Percentiles rank a stretch among this genome's conserved stretches.
These are phyloP conservation scores for Eclectus roratus DNA, from an alignment of 2,113 vertebrate genomes.

Conservation along the genomic window DNA sequence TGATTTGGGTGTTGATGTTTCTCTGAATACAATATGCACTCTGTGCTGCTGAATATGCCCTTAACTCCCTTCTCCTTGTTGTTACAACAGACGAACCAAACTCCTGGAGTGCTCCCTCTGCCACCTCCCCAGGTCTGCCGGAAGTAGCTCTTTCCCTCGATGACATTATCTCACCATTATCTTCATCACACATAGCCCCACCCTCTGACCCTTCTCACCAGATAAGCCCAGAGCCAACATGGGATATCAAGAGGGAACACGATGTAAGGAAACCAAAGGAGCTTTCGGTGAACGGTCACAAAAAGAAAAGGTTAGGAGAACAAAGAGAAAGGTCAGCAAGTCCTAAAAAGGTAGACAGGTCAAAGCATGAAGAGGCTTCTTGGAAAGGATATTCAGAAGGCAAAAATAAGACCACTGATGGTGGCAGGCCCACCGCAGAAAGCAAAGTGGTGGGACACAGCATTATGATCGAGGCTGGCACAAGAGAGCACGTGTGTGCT, in stretches of 20 bases:
- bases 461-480: slow-evolving; percentile 65
- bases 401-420: slow-evolving; percentile 78
- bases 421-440: slow-evolving; percentile 84
- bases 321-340: slow-evolving; percentile 84
- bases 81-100: slow-evolving; percentile 86
- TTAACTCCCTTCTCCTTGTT: slow-evolving; percentile 59
- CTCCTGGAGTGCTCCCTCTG: slow-evolving; percentile 91
- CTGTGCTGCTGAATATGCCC: neutral
- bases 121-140: slow-evolving; percentile 95
- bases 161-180: slow-evolving; percentile 86
- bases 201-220: slow-evolving; percentile 88
- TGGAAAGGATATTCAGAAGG: slow-evolving; percentile 75
- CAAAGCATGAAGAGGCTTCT: slow-evolving; percentile 75
- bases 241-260: slow-evolving; percentile 82
- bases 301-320: slow-evolving; percentile 83
- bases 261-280: slow-evolving; percentile 83
- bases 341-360: slow-evolving; percentile 81
- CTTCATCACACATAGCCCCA: slow-evolving; percentile 90
- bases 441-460: slow-evolving; percentile 74
- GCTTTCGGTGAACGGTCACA: slow-evolving; percentile 80
- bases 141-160: slow-evolving; percentile 91
- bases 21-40: neutral
- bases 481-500: slow-evolving; percentile 70
- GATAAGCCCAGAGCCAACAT: slow-evolving; percentile 85
- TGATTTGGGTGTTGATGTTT: neutral